These are phyloP conservation scores for Corydoras sp. DNA, from an alignment of 2,113 vertebrate species.

Conservation along the genomic window DNA sequence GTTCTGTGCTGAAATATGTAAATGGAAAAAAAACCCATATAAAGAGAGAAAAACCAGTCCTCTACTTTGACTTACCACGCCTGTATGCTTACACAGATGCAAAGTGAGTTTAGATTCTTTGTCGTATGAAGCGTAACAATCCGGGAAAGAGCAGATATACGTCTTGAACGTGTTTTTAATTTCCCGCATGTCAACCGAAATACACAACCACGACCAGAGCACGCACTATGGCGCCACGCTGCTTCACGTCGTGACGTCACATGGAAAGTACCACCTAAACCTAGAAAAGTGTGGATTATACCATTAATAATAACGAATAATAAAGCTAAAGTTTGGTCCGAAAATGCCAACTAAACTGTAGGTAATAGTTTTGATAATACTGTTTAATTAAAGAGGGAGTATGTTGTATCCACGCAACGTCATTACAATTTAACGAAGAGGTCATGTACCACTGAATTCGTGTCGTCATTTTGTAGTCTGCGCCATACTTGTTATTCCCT, in stretches of 20 bases:
- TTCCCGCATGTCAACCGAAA: not conserved
- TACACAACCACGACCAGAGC: not conserved
- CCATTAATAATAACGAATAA: too few relatives aligned
- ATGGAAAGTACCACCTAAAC: not conserved
- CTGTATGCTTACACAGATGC: slow-evolving; percentile 79
- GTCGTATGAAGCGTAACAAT: slow-evolving; percentile 65
- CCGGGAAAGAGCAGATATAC: slow-evolving; percentile 75
- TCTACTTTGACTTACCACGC: slow-evolving; percentile 58
- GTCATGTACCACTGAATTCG: too few relatives aligned
- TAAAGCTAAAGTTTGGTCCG: too few relatives aligned
- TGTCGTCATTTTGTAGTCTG: too few relatives aligned
- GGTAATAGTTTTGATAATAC: too few relatives aligned
- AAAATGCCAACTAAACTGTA: too few relatives aligned
- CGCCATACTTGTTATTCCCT: too few relatives aligned
- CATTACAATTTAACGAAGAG: too few relatives aligned
- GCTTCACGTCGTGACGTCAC: not conserved
- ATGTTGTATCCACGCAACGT: too few relatives aligned
- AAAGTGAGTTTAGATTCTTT: slow-evolving; percentile 71
- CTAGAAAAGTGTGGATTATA: not conserved
- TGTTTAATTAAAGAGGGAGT: too few relatives aligned
- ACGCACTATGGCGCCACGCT: not conserved
- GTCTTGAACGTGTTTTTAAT: not conserved
- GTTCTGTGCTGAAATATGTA: too few relatives aligned
- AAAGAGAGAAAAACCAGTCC: not conserved
- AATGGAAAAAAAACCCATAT: not conserved